Conservation (phyloP, 2,888 invertebrate species). For the Drosophila nigritarsus region DNA sequence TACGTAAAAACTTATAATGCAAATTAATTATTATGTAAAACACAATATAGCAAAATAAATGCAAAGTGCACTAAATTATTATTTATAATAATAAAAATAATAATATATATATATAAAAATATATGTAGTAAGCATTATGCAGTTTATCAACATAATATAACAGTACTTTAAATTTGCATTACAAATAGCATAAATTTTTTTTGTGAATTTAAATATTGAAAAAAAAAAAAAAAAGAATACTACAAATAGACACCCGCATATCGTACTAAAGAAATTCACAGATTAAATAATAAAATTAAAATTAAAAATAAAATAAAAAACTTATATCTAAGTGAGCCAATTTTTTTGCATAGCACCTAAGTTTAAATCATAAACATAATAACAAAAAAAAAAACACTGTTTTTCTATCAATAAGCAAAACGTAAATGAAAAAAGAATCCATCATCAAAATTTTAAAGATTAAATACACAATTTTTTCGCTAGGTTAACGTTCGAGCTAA, state of each 20-base stretch:
- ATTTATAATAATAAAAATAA: conserved; percentile 64
- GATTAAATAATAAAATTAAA: conserved; percentile 40
- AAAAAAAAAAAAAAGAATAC: conserved; percentile 35
- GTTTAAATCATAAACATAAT: conserved; percentile 64
- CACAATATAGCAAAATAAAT: conserved; percentile 71
- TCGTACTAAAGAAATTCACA: conserved; percentile 69
- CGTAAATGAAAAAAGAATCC: conserved; percentile 24
- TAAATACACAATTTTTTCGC: conserved; percentile 63
- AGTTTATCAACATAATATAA: conserved; percentile 63
- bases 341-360: conserved; percentile 72
- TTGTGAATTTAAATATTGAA: conserved; percentile 65
- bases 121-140: conserved; percentile 51
- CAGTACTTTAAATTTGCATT: conserved; percentile 69
- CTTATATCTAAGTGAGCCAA: conserved; percentile 66
- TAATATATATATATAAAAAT: conserved; percentile 12
- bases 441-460: conserved; percentile 48
- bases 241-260: conserved; percentile 66
- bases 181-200: conserved; percentile 76
- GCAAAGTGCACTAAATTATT: conserved; percentile 79
- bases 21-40: conserved; percentile 56
- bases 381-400: conserved; percentile 53
- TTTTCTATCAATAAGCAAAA: conserved; percentile 67
- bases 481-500: conserved; percentile 63
- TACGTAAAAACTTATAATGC: conserved; percentile 60
- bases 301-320: conserved; percentile 35